Evolutionary conservation across 1,140 invertebrate genomes (phyloP), one percentile per base, ranked within the genome.

Genomic region (Drosophila ambigua): DNA sequence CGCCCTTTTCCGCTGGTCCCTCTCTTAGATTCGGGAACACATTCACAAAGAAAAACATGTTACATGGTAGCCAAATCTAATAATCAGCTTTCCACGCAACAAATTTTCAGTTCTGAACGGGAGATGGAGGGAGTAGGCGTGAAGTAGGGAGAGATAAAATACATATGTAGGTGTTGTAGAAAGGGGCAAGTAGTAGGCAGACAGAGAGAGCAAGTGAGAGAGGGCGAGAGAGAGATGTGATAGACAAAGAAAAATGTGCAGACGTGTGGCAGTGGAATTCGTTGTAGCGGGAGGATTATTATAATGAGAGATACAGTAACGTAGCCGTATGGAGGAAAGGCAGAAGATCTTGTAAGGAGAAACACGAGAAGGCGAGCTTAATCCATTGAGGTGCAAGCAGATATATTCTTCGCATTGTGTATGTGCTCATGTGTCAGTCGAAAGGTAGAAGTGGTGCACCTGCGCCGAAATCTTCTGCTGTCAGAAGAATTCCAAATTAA

Each of bases 31-130:
- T 24, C 16, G 5, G 26, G 5, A 35, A 43, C 8, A 24, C 26
- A 69, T 24, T 43, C 23, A 43, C 31, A 35, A 35, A 58, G 50
- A 54, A 41, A 20, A 44, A 43, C 31, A 20, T 28, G 16, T 16
- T 20, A 62, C 45, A 64, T 46, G 67, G 43, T 46, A 50, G 54
- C 50, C 9, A 76, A 84, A 81, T 87, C 64, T 84, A 81, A 74
- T 87, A 85, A 87, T 67, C 69, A 78, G 74, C 72, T 68, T 63
- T 15, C 45, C 45, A 63, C 68, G 66, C 72, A 84, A 61, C 72
- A 26, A 69, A 58, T 69, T 26, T 24, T 26, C 58, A 71, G 58
- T 43, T 50, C 51, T 31, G 67, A 65, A 41, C 15, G 64, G 35
- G 1, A 39, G 26, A 1, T 7, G 1, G 4, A 39, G 13, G 11